Conservation (phyloP, 2,113 vertebrate species). For the Patagioenas fasciata region DNA sequence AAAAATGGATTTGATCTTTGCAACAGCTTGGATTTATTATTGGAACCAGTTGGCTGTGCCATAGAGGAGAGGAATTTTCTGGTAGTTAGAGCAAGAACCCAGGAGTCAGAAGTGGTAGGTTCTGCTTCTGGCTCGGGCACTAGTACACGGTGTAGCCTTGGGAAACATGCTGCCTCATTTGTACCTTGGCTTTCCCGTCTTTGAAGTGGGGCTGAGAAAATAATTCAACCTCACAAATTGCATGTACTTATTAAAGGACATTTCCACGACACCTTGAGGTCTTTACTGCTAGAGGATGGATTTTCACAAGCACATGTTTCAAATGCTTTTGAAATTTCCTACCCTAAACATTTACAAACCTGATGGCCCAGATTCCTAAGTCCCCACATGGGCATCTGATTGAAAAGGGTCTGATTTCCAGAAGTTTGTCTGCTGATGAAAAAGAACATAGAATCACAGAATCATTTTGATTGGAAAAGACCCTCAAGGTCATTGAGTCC, state of each 20-base stretch:
- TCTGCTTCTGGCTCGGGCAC: background rate
- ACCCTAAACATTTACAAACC: background rate
- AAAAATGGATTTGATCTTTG: conserved; percentile 34
- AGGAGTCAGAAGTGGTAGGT: background rate
- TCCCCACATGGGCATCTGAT: background rate
- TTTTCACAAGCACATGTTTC: background rate
- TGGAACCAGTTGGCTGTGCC: conserved; percentile 46
- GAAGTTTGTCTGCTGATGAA: background rate
- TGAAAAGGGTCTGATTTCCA: background rate
- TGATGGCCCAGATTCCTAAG: background rate
- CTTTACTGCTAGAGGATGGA: background rate
- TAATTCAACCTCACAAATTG: background rate
- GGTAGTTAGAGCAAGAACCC: conserved; percentile 10
- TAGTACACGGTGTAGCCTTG: background rate
- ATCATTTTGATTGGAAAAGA: no score
- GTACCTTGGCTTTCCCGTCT: background rate
- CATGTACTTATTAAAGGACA: background rate
- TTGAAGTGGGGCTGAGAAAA: background rate
- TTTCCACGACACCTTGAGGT: background rate
- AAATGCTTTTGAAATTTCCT: background rate
- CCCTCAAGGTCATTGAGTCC: no score
- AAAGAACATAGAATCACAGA: background rate
- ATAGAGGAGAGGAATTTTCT: conserved; percentile 33
- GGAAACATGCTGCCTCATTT: background rate
- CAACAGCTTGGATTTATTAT: conserved; percentile 49